Evolutionary conservation across 2,113 vertebrate genomes (phyloP).

Genomic region (Vidua chalybeata): DNA sequence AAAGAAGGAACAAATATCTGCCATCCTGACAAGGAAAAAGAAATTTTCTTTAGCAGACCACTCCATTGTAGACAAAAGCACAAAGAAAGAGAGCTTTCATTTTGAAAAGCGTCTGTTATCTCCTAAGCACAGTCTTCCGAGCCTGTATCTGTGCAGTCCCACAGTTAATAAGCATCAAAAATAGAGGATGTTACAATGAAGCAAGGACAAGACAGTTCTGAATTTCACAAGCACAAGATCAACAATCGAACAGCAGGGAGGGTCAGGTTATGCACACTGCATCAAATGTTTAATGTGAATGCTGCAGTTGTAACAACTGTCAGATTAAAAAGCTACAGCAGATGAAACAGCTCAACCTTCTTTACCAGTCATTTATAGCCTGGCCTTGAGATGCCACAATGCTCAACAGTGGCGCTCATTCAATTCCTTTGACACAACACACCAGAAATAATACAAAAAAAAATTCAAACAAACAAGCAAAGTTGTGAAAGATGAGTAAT

Average conservation of each 20-base stretch:
- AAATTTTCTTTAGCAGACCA: background rate
- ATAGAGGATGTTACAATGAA: rapidly evolving
- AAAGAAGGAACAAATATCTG: background rate
- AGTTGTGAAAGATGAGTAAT: background rate
- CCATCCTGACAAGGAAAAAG: background rate
- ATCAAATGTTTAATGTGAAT: background rate
- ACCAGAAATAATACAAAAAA: background rate
- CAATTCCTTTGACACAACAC: background rate
- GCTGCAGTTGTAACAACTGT: background rate
- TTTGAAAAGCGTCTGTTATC: background rate
- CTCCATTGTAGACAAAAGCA: background rate
- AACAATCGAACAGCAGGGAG: background rate
- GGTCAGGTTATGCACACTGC: background rate
- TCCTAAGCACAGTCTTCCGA: background rate
- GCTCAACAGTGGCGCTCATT: background rate
- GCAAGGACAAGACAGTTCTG: background rate
- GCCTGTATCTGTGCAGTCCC: background rate
- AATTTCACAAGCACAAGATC: background rate
- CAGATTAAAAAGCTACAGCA: background rate
- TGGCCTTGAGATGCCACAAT: background rate
- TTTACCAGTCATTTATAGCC: background rate
- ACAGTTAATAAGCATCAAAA: background rate
- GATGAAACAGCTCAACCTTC: background rate
- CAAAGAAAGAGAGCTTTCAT: background rate
- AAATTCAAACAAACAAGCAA: background rate